Evolutionary conservation across 2,888 invertebrate species (phyloP).

Genomic region (Acronicta alni): DNA sequence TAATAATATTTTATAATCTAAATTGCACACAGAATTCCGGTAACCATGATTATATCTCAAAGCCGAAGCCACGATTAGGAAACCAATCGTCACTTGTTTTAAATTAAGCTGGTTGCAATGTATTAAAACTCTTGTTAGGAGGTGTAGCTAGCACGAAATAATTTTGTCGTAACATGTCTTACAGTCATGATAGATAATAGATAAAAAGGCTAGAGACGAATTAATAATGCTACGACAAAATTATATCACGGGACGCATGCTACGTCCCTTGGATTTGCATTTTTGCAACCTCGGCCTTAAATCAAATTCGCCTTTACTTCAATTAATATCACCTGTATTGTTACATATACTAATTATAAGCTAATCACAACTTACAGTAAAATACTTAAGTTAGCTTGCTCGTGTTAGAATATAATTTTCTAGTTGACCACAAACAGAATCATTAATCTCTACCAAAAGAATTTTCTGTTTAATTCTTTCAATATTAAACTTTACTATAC

Average conservation of each 20-base stretch:
- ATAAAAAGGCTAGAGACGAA: no score
- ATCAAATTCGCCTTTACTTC: slow-evolving; percentile 6
- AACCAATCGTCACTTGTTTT: slow-evolving; percentile 8
- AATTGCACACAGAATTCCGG: neutral
- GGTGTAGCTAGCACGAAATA: neutral
- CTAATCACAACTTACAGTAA: slow-evolving; percentile 43
- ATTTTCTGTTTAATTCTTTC: neutral
- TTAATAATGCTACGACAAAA: neutral
- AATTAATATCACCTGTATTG: slow-evolving; percentile 30
- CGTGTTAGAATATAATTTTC: neutral
- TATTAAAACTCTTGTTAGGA: no score
- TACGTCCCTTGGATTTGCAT: no score
- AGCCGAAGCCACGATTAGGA: no score
- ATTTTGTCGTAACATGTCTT: neutral
- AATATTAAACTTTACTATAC: no score
- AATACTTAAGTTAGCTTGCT: slow-evolving; percentile 14
- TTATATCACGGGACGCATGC: neutral
- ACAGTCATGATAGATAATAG: rapidly evolving
- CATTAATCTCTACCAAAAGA: neutral
- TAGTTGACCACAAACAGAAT: slow-evolving; percentile 4
- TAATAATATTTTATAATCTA: neutral
- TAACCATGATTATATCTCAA: neutral
- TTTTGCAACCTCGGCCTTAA: slow-evolving; percentile 2
- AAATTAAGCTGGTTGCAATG: slow-evolving; percentile 19
- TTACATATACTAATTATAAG: slow-evolving; percentile 29